These are phyloP conservation scores for Anas flavirostris DNA, from an alignment of 2,797 vertebrate species.

Conservation along the genomic window DNA sequence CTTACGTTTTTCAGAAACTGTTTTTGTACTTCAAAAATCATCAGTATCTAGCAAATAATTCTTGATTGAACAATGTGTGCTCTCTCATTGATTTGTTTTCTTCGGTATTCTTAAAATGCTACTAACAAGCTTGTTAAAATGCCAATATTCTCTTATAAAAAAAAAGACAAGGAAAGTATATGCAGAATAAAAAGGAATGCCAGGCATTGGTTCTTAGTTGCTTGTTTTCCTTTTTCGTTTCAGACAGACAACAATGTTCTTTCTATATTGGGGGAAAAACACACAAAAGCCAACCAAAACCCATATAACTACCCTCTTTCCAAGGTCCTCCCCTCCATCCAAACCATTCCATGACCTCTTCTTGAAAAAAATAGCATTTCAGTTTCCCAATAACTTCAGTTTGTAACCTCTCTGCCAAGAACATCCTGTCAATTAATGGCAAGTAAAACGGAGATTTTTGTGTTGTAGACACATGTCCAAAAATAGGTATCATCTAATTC, in stretches of 20 bases:
- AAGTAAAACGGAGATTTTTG: not conserved
- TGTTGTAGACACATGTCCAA: not conserved
- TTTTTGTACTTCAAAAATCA: not conserved
- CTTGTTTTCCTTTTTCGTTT: constrained; percentile 14
- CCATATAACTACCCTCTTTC: not conserved
- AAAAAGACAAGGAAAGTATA: not conserved
- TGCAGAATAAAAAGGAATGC: not conserved
- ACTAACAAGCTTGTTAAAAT: not conserved
- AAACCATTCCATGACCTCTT: not conserved
- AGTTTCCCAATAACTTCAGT: not conserved
- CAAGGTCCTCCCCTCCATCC: not conserved
- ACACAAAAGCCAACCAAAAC: not conserved
- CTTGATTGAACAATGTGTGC: not conserved
- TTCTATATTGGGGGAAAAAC: not conserved
- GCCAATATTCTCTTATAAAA: not conserved
- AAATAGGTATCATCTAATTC: not conserved
- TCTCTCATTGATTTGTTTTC: not conserved
- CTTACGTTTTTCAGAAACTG: not conserved
- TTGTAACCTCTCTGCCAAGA: not conserved
- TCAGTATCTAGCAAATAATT: not conserved
- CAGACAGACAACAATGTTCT: not conserved
- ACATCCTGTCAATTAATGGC: not conserved
- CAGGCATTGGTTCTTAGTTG: not conserved
- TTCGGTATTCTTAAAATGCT: not conserved
- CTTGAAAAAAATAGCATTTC: not conserved